Percentiles rank a stretch among this genome's conserved stretches.
phyloP scores from a whole-genome alignment of 2,888 invertebrate species.

The Cosmorhoe ocellata region DNA sequence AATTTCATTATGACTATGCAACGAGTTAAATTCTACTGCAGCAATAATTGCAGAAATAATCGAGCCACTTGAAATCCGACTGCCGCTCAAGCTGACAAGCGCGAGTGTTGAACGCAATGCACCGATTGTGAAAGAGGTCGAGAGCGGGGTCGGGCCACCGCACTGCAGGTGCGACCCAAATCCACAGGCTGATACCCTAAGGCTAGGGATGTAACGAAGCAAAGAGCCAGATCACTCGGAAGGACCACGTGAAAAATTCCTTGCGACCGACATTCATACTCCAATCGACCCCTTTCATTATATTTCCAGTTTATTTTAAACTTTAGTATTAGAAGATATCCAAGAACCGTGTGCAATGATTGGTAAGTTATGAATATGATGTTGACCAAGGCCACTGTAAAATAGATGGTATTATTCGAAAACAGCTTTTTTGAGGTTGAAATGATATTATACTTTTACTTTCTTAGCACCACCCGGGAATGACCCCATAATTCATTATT shows the following conservation, averaged over 20 bases:
- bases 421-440: too few relatives aligned
- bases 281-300: too few relatives aligned
- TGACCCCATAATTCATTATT: neutral
- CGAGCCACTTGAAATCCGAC: slow-evolving; percentile 4
- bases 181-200: slow-evolving; percentile 34
- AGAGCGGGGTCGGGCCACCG: slow-evolving; percentile 48
- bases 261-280: too few relatives aligned
- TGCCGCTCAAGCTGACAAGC: slow-evolving; percentile 17
- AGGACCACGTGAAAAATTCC: too few relatives aligned
- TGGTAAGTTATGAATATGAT: too few relatives aligned
- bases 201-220: slow-evolving; percentile 13
- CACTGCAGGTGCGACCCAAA: slow-evolving; percentile 76
- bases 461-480: neutral
- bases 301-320: too few relatives aligned
- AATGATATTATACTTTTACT: too few relatives aligned
- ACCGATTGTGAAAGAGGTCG: slow-evolving; percentile 55
- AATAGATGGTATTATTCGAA: too few relatives aligned
- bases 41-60: slow-evolving; percentile 1
- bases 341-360: too few relatives aligned
- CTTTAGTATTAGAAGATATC: too few relatives aligned
- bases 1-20: too few relatives aligned
- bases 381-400: too few relatives aligned
- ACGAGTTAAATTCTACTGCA: neutral
- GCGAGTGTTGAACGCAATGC: slow-evolving; percentile 47
- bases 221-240: slow-evolving; percentile 5